Conservation (phyloP, 2,888 invertebrate genomes). For the Sphinx pinastri region DNA sequence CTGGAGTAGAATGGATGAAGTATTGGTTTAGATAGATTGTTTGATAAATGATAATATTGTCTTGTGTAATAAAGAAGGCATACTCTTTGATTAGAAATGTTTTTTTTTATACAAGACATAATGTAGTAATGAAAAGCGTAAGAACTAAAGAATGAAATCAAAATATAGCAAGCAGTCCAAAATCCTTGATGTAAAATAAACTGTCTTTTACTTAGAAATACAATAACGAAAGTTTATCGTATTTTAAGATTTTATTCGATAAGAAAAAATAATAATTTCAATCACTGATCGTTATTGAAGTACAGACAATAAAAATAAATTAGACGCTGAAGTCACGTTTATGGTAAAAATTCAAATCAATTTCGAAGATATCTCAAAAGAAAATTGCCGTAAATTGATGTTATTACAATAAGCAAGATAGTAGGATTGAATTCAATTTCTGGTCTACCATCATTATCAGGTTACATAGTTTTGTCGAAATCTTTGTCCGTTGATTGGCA, state of each 20-base stretch:
- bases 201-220: too few relatives aligned
- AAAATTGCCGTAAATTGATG: constrained; percentile 4
- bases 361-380: neutral
- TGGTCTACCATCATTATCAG: constrained; percentile 6
- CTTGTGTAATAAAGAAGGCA: neutral
- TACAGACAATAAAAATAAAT: neutral
- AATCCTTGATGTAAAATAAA: too few relatives aligned
- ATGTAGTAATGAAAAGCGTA: neutral
- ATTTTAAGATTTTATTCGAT: too few relatives aligned
- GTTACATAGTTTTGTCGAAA: neutral
- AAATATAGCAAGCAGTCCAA: too few relatives aligned
- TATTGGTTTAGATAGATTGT: neutral
- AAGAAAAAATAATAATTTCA: too few relatives aligned
- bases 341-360: neutral
- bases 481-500: constrained; percentile 16
- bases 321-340: constrained; percentile 6
- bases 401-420: neutral
- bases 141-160: too few relatives aligned
- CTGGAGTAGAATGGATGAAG: constrained; percentile 2
- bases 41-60: neutral
- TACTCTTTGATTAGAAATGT: neutral
- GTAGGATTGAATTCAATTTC: constrained; percentile 3
- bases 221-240: too few relatives aligned
- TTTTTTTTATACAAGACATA: neutral
- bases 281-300: neutral